phyloP scores from a whole-genome alignment of 2,888 invertebrate genomes.

The Orthonevra nobilis region DNA sequence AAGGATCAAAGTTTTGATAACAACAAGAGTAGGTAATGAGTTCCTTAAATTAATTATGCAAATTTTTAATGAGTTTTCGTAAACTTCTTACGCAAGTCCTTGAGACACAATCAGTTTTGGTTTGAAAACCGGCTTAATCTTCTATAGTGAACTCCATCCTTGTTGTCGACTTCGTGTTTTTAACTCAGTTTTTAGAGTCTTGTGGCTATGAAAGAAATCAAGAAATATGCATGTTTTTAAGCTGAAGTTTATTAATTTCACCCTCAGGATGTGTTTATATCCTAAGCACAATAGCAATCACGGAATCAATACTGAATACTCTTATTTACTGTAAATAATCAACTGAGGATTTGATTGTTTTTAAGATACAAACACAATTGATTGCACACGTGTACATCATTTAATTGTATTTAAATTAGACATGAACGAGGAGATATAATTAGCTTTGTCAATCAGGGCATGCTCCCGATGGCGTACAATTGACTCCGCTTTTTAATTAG shows the following conservation, averaged over 20 bases:
- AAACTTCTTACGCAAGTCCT: conserved; percentile 37
- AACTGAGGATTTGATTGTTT: too few species aligned
- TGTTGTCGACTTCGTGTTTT: neutral
- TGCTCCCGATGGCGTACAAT: conserved; percentile 25
- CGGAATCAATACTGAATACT: too few species aligned
- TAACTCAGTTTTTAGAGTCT: neutral
- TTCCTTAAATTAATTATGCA: conserved; percentile 62
- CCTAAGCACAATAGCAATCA: too few species aligned
- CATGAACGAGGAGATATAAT: conserved; percentile 33
- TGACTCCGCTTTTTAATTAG: conserved; percentile 43
- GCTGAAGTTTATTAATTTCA: neutral
- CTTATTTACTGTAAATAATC: neutral
- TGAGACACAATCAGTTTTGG: conserved; percentile 24
- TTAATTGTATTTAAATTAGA: conserved; percentile 55
- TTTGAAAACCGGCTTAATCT: conserved; percentile 4
- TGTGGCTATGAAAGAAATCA: neutral
- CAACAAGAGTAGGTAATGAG: conserved; percentile 52
- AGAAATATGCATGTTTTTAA: too few species aligned
- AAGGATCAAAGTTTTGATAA: conserved; percentile 28
- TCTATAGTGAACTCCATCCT: neutral
- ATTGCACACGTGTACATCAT: conserved; percentile 12
- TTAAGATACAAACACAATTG: neutral
- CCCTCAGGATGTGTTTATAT: neutral
- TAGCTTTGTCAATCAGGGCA: conserved; percentile 48
- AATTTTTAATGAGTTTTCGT: conserved; percentile 64